phyloP scores from a whole-genome alignment of 2,888 invertebrate species.

The Acleris laterana region DNA sequence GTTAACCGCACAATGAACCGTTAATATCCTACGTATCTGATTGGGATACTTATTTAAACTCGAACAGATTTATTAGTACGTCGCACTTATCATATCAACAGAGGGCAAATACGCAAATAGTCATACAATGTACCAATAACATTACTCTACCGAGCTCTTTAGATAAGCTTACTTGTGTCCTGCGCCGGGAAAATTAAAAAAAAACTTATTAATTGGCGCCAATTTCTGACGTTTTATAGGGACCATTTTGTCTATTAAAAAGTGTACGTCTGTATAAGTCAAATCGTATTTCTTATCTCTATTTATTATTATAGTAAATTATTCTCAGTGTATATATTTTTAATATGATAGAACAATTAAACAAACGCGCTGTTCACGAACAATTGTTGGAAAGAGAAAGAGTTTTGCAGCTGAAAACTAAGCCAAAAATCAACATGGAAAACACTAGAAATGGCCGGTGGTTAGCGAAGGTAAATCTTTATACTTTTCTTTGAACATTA shows the following conservation, averaged over 20 bases:
- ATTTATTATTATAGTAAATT: conserved; percentile 7
- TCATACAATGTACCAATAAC: conserved; percentile 48
- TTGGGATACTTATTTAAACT: conserved; percentile 32
- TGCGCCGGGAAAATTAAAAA: conserved; percentile 29
- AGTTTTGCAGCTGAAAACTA: conserved; percentile 56
- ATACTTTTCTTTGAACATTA: too few species aligned
- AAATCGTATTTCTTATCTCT: not conserved
- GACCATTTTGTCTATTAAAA: not conserved
- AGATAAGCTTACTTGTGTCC: conserved; percentile 54
- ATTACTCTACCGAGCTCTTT: conserved; percentile 50
- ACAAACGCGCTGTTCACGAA: conserved; percentile 68
- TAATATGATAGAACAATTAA: conserved; percentile 68
- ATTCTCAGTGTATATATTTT: conserved; percentile 21
- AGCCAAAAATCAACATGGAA: conserved; percentile 61
- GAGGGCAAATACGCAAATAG: conserved; percentile 64
- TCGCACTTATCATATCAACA: conserved; percentile 55
- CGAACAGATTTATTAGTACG: conserved; percentile 32
- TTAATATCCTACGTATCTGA: conserved; percentile 31
- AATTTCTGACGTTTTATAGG: conserved; percentile 21
- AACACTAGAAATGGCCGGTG: conserved; percentile 65
- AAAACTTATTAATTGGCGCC: conserved; percentile 13
- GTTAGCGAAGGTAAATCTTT: conserved; percentile 59
- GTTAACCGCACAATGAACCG: conserved; percentile 33
- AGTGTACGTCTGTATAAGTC: conserved; percentile 10
- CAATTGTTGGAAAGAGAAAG: conserved; percentile 66